Conservation (phyloP, 2,888 invertebrate species). For the Petrophora chlorosata region DNA sequence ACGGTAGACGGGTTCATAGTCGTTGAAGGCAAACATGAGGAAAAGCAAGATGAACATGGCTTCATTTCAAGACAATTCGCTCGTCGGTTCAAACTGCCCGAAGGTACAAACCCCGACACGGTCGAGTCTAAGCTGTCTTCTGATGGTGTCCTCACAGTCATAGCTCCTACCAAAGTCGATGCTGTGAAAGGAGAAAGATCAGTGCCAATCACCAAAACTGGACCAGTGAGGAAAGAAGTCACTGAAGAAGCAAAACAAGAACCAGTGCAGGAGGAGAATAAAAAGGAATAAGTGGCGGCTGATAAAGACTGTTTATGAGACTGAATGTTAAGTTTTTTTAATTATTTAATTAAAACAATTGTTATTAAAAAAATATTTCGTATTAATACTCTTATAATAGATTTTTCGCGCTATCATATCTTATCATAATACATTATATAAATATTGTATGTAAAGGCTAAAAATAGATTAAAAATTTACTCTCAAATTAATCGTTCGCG, state of each 20-base stretch:
- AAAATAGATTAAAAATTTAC: too few species aligned
- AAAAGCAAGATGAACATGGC: conserved; percentile 89
- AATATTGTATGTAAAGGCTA: too few species aligned
- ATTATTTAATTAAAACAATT: background rate
- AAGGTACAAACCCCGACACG: conserved; percentile 87
- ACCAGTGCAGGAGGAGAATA: too few species aligned
- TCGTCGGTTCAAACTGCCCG: conserved; percentile 87
- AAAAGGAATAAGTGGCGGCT: conserved; percentile 10
- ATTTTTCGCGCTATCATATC: too few species aligned
- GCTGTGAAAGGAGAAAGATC: conserved; percentile 70
- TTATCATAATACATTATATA: too few species aligned
- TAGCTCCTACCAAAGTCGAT: conserved; percentile 81
- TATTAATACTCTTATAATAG: background rate
- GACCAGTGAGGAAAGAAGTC: conserved; percentile 73
- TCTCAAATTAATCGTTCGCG: too few species aligned
- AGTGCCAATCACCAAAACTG: conserved; percentile 84
- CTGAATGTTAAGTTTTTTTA: conserved; percentile 4
- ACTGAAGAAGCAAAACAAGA: conserved; percentile 39
- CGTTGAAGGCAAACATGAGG: conserved; percentile 91
- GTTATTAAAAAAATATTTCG: background rate
- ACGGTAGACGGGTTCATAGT: conserved; percentile 87
- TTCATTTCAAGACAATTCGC: conserved; percentile 89
- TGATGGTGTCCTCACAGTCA: conserved; percentile 89
- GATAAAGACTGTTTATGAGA: conserved; percentile 29
- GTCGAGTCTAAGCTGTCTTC: conserved; percentile 90